Conservation (phyloP, 2,113 vertebrate genomes). For the Labeo rohita region DNA sequence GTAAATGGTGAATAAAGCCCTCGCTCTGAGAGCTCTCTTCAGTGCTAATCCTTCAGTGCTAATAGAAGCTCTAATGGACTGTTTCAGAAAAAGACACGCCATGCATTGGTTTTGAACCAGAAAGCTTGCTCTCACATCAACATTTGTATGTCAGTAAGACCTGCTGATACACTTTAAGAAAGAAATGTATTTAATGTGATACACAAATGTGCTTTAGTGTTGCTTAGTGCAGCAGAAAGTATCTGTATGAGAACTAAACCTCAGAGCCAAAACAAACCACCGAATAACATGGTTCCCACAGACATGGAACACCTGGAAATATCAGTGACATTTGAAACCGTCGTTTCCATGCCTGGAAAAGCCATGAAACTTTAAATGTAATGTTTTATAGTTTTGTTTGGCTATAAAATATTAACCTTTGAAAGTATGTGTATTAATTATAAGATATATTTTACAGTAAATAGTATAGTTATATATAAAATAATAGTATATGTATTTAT, state of each 20-base stretch:
- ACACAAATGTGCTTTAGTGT: background rate
- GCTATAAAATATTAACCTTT: background rate
- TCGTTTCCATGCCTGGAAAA: background rate
- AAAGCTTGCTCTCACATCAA: background rate
- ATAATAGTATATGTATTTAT: too few species aligned
- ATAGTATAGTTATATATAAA: too few species aligned
- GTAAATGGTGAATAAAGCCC: background rate
- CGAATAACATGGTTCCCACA: background rate
- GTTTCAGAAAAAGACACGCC: background rate
- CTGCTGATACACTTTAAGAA: background rate
- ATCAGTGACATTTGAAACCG: background rate
- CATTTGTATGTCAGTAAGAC: background rate
- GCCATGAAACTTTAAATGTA: background rate
- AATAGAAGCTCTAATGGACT: constrained; percentile 31
- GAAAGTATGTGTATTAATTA: too few species aligned
- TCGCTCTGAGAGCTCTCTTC: constrained; percentile 27
- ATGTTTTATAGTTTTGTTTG: background rate
- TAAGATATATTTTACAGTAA: too few species aligned
- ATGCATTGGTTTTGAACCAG: background rate
- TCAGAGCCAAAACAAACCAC: constrained; percentile 2
- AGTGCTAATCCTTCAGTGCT: background rate
- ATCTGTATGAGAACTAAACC: background rate
- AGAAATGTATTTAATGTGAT: background rate
- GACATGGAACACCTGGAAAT: background rate
- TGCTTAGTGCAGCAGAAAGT: background rate